Evolutionary conservation across 2,888 invertebrate species (phyloP), one percentile per base, ranked within the genome.

Genomic region (Plusia festucae): DNA sequence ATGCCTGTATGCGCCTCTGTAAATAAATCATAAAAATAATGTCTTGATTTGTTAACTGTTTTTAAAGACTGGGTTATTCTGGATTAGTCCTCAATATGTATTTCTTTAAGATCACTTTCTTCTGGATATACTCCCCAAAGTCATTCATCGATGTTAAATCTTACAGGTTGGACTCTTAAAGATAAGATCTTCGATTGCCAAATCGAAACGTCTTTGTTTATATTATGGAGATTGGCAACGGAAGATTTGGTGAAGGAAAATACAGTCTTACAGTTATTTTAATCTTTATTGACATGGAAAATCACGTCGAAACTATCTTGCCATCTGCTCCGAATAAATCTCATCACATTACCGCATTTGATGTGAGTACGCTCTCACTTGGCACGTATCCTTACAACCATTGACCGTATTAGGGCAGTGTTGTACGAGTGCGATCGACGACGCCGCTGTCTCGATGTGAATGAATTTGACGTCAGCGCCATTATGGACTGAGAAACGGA

Each of bases 381-480:
- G 68, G 57, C 68, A 54, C 44, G 51, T 11, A 30, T 60, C 56
- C 51, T 51, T 51, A 70, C 65, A 53, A 60, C 55, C 32, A 16
- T 60, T 55, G 62, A 54, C 74, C 70, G 62, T 76, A 74, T 74
- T 56, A 69, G 70, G 76, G 53, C 62, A 67, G 27, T 56, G 13
- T 20, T 32, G 40, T 32, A 60, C 54, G 55, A 40, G 54, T 30
- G 30, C 30, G 30, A 30, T 30, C 30, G 30, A 54, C 40, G 44
- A 30, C 32, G 34, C 53, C 32, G 53, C 11, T 20, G 52, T 65
- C 52, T 18, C 20, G 30, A 59, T 58, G 32, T 76, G 68, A 76
- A 72, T 76, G 76, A 69, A 65, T 40, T 20, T 61, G 68, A 73
- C 82, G 76, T 81, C 74, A 77, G 56, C 60, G 16, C 53, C 46